Base-by-base conservation (phyloP, 2,113 vertebrate genomes). In the Numida meleagris region DNA sequence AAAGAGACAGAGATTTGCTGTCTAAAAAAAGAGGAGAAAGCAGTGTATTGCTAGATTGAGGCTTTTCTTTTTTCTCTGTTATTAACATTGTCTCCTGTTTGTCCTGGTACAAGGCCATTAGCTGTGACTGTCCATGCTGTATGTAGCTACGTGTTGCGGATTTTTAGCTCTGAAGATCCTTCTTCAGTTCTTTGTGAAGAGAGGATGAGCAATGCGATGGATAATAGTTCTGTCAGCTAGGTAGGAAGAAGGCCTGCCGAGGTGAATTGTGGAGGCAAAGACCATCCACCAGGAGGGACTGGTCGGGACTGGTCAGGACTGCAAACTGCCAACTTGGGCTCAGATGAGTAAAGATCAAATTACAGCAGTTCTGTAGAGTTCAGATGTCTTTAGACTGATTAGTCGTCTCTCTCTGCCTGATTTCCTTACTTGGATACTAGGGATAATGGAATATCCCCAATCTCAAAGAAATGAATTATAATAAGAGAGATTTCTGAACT, bases 261-360 rank as follows among this genome's bases (percentile, higher is more conserved):
- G 73, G 25, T 40, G 78, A 89, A 45, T 14, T 0, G 0, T 1
- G 3, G 18, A 81, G 58, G 8, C 34, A 68, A 51, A 3, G 31
- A 17, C 25, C 10, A 45, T 27, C 23, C 31, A 43, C 19, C 21
- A 34, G 24, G 48, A 40, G 9, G 10, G 51, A 53, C 15, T 53
- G 27, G 50, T 19, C 5, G 17, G 53, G 29, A 5, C 14, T 78
- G 34, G 15, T 65, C 36, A 62, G 55, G 36, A 6, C 12, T 61
- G 27, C 73, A 43, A 20, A 53, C 34, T 11, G 18, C 76, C 63
- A 82, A 14, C 29, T 65, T 76, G 53, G 53, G 16, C 27, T 36
- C 48, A 25, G 40, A n/a, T 92, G 36, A 82, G 77, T 74, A 19
- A 67, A 88, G 7, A 43, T 88, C 25, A 51, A 73, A 71, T 75